A percentile compares a stretch with the other conserved stretches of the same genome.
phyloP scores from a whole-genome alignment of 2,797 vertebrate genomes.

The Aplochiton taeniatus region DNA sequence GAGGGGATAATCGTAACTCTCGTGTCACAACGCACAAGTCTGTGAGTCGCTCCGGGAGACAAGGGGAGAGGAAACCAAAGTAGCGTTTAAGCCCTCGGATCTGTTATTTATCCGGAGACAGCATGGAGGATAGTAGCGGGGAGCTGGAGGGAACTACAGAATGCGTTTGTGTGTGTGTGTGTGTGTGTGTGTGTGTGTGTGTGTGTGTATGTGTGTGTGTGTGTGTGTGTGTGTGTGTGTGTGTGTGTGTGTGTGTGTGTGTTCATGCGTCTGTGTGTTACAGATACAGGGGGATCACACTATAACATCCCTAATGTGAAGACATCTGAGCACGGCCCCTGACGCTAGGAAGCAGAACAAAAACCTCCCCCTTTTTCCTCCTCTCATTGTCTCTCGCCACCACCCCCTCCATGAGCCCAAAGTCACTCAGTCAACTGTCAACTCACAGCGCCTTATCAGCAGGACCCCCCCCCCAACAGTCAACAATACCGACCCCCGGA shows the following conservation, averaged over 20 bases:
- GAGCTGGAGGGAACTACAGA: too few relatives aligned
- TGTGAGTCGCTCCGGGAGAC: conserved; percentile 4
- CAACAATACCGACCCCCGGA: too few relatives aligned
- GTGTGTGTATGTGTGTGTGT: neutral
- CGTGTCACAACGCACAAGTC: conserved; percentile 26
- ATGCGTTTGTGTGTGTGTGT: too few relatives aligned
- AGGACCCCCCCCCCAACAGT: too few relatives aligned
- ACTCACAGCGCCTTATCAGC: too few relatives aligned
- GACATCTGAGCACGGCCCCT: neutral
- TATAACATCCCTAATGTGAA: too few relatives aligned
- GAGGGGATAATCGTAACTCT: too few relatives aligned
- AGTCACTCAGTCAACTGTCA: too few relatives aligned
- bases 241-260: neutral
- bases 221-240: neutral
- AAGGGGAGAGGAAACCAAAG: conserved; percentile 11
- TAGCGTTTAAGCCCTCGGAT: conserved; percentile 33
- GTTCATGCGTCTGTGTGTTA: neutral
- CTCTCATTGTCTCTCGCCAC: too few relatives aligned
- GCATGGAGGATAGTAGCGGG: neutral
- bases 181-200: conserved; percentile 4
- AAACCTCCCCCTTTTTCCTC: neutral
- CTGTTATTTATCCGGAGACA: conserved; percentile 36
- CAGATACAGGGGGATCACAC: conserved; percentile 41
- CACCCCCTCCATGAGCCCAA: too few relatives aligned
- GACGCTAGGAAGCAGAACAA: neutral